phyloP scores from a whole-genome alignment of 2,113 vertebrate species.

The Atherinomorus stipes region DNA sequence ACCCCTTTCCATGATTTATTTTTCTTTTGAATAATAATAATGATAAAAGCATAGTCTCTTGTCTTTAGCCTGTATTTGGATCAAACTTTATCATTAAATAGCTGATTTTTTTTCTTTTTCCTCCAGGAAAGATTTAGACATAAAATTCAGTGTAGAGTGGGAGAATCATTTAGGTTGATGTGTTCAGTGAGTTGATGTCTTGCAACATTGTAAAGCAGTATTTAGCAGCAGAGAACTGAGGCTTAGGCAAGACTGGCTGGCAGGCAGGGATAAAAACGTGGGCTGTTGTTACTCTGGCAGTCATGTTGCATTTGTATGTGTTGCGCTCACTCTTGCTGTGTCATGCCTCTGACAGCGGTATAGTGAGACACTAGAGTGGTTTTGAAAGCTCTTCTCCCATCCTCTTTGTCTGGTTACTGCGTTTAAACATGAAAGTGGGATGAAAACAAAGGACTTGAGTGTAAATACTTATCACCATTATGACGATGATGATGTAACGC shows the following conservation, averaged over 20 bases:
- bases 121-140: background rate
- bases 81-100: background rate
- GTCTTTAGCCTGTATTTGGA: background rate
- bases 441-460: slow-evolving; percentile 30
- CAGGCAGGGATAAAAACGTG: slow-evolving; percentile 32
- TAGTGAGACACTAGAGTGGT: slow-evolving; percentile 33
- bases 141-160: background rate
- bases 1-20: background rate
- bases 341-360: slow-evolving; percentile 24
- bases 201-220: slow-evolving; percentile 9
- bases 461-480: slow-evolving; percentile 30
- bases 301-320: slow-evolving; percentile 49
- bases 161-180: slow-evolving; percentile 14
- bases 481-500: slow-evolving; percentile 47
- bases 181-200: slow-evolving; percentile 23
- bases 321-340: slow-evolving; percentile 44
- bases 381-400: slow-evolving; percentile 41
- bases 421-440: slow-evolving; percentile 45
- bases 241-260: slow-evolving; percentile 3
- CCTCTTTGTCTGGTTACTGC: slow-evolving; percentile 44
- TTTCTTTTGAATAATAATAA: background rate
- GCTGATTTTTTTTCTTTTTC: slow-evolving; percentile 13
- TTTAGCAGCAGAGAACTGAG: slow-evolving; percentile 13
- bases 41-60: background rate
- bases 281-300: slow-evolving; percentile 35